Percentiles rank a stretch among this genome's conserved stretches.
These are phyloP conservation scores for Prosopocoilus inquinatus DNA, from an alignment of 2,888 invertebrate genomes.

Conservation along the genomic window DNA sequence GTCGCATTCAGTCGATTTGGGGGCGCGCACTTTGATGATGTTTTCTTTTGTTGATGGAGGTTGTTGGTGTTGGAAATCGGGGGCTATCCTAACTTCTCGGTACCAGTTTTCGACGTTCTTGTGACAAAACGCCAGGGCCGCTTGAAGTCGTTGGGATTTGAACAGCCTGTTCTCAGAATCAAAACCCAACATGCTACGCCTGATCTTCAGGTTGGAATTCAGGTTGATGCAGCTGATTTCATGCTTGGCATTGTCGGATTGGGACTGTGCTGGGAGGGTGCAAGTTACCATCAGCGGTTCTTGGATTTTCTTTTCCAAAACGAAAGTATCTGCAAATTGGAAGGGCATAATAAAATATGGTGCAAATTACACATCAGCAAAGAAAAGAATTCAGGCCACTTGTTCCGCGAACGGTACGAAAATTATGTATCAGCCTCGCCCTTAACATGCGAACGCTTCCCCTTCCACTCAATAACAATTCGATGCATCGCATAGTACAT, in stretches of 20 bases:
- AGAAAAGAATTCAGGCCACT: too few relatives aligned
- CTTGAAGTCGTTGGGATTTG: constrained; percentile 63
- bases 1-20: constrained; percentile 16
- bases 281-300: constrained; percentile 67
- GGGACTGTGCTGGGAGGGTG: constrained; percentile 55
- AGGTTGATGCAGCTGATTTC: constrained; percentile 55
- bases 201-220: constrained; percentile 57
- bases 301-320: constrained; percentile 61
- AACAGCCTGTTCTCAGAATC: constrained; percentile 63
- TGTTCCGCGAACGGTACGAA: too few relatives aligned
- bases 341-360: too few relatives aligned
- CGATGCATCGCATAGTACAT: too few relatives aligned
- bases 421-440: too few relatives aligned
- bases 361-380: too few relatives aligned
- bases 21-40: constrained; percentile 4
- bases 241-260: constrained; percentile 53
- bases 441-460: too few relatives aligned
- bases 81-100: constrained; percentile 54
- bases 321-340: constrained; percentile 51
- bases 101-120: constrained; percentile 64
- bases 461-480: too few relatives aligned
- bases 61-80: constrained; percentile 33
- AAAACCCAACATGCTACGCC: constrained; percentile 61
- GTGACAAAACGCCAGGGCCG: constrained; percentile 65
- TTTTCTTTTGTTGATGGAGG: constrained; percentile 8